Percentiles rank a stretch among this genome's conserved stretches.
phyloP scores from a whole-genome alignment of 2,888 invertebrate species.

The Megaustenia siamemsis region DNA sequence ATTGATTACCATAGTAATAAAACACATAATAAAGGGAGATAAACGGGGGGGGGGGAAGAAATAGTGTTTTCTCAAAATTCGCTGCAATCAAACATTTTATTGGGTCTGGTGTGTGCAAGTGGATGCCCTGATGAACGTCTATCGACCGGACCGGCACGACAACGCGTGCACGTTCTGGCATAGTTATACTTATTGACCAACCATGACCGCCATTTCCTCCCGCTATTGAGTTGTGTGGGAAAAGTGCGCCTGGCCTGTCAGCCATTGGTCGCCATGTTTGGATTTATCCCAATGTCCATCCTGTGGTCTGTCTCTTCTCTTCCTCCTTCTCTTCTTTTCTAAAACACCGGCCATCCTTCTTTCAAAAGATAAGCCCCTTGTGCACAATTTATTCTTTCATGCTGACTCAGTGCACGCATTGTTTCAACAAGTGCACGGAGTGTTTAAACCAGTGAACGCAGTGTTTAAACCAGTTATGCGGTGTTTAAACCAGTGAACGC shows the following conservation, averaged over 20 bases:
- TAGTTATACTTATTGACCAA: slow-evolving; percentile 45
- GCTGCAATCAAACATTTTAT: not conserved
- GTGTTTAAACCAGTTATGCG: no score
- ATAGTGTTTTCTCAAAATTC: not conserved
- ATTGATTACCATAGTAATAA: no score
- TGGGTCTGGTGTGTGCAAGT: not conserved
- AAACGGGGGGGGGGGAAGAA: no score
- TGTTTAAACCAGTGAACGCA: no score
- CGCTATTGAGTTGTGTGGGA: slow-evolving; percentile 50
- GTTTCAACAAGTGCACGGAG: no score
- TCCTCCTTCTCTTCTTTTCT: not conserved
- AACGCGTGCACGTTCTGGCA: slow-evolving; percentile 1
- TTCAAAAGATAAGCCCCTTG: no score
- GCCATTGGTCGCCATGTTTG: slow-evolving; percentile 32
- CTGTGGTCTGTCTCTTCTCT: not conserved
- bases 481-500: no score
- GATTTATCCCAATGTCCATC: slow-evolving; percentile 30
- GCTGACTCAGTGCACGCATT: no score
- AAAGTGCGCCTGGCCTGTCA: slow-evolving; percentile 24
- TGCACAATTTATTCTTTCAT: no score
- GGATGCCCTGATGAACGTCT: not conserved
- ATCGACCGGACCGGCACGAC: slow-evolving; percentile 18
- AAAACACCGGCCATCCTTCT: no score
- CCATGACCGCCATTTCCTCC: slow-evolving; percentile 46
- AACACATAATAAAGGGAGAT: no score